Conservation (phyloP, 2,797 vertebrate species). For the Fratercula arctica region DNA sequence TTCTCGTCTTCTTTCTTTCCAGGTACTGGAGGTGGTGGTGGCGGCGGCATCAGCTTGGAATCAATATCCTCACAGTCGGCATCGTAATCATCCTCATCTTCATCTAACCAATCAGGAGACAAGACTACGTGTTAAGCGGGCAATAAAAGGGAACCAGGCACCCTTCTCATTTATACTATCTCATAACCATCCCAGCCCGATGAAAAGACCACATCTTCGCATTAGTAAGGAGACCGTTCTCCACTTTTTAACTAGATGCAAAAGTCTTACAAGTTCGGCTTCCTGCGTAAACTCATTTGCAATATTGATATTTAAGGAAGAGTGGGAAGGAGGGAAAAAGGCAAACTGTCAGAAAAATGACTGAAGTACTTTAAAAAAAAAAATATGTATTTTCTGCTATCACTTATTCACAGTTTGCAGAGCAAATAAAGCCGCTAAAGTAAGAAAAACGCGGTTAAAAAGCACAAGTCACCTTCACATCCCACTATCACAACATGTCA, state of each 20-base stretch:
- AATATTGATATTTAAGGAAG: not conserved
- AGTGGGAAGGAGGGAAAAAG: not conserved
- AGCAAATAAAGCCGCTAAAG: not conserved
- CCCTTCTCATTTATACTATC: not conserved
- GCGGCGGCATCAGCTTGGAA: constrained; percentile 96
- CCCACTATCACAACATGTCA: not conserved
- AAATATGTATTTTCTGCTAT: not conserved
- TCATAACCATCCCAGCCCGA: not conserved
- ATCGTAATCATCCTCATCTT: constrained; percentile 95
- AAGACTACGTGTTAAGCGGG: not conserved
- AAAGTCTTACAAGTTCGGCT: not conserved
- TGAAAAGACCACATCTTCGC: not conserved
- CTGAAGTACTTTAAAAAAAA: not conserved
- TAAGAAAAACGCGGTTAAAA: not conserved
- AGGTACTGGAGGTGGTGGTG: constrained; percentile 87
- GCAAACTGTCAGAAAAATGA: not conserved
- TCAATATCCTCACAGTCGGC: constrained; percentile 98
- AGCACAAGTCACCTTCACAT: not conserved
- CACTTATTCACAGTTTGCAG: not conserved
- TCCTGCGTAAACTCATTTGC: not conserved
- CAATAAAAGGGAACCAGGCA: not conserved
- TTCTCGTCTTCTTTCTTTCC: constrained; percentile 90
- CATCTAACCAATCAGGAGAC: constrained; percentile 76
- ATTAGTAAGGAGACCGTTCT: not conserved
- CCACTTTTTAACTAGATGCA: not conserved